phyloP scores from a whole-genome alignment of 92 coral and sea anemone species.

The Phenganax subtilis region DNA sequence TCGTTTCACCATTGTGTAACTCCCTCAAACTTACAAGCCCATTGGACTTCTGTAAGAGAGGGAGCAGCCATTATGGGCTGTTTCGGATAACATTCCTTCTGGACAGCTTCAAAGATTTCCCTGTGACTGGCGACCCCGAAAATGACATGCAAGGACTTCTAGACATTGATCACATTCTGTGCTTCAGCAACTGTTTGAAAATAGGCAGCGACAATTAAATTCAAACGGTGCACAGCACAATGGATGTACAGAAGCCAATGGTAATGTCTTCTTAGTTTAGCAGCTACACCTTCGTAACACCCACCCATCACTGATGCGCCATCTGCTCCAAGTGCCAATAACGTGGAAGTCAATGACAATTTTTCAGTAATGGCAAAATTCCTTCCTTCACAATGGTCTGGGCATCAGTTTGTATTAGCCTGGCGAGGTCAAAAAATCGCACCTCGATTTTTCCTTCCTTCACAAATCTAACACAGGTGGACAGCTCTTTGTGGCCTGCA shows the following conservation, averaged over 20 bases:
- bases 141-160: not conserved
- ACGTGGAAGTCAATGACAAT: not conserved
- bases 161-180: constrained; percentile 13
- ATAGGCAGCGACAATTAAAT: constrained; percentile 17
- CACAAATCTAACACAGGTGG: not conserved
- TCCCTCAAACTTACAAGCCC: constrained; percentile 21
- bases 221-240: constrained; percentile 17
- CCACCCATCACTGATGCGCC: constrained; percentile 24
- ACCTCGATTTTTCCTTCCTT: not conserved
- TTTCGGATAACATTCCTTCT: constrained; percentile 3
- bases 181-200: constrained; percentile 5
- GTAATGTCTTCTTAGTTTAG: constrained; percentile 9
- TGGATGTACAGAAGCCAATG: not conserved
- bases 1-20: constrained; percentile 27
- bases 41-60: constrained; percentile 30
- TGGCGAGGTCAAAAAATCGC: constrained; percentile 20
- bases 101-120: constrained; percentile 24
- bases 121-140: constrained; percentile 15
- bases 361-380: constrained; percentile 19
- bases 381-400: constrained; percentile 34
- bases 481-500: constrained; percentile 33
- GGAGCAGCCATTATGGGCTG: constrained; percentile 29
- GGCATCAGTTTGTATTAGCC: constrained; percentile 27
- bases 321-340: constrained; percentile 34
- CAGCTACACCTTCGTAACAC: constrained; percentile 20